A percentile compares a stretch with the other conserved stretches of the same genome.
Conservation (phyloP, 2,888 invertebrate genomes). For the Eledona agricola region DNA sequence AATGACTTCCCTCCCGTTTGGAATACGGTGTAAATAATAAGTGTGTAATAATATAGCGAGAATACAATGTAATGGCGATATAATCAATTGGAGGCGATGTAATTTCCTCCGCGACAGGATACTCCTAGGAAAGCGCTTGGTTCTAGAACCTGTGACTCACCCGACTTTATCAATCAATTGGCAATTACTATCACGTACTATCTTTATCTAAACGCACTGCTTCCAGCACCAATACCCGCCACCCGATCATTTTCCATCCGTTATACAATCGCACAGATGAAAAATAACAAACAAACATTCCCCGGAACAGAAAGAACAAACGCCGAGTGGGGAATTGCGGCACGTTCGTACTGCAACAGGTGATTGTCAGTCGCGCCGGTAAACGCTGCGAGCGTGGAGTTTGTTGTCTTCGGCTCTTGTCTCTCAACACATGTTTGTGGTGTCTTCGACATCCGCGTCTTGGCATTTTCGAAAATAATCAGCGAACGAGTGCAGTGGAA, state of each 20-base stretch:
- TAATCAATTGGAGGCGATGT: conserved; percentile 3
- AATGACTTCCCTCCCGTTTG: too few species aligned
- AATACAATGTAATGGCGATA: too few species aligned
- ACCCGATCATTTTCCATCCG: conserved; percentile 1
- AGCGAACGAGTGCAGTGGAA: not conserved
- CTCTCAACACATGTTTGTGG: conserved; percentile 21
- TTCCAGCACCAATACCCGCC: conserved; percentile 1
- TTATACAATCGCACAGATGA: conserved; percentile 4
- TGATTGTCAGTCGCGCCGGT: conserved; percentile 54
- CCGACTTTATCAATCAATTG: conserved; percentile 8
- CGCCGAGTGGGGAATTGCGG: conserved; percentile 33
- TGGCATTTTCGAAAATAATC: conserved; percentile 1
- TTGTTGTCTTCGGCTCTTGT: conserved; percentile 20
- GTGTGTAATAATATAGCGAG: too few species aligned
- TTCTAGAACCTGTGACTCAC: conserved; percentile 16
- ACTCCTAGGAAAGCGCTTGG: conserved; percentile 9
- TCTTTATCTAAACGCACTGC: conserved; percentile 1
- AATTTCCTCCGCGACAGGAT: conserved; percentile 23
- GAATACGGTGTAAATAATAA: too few species aligned
- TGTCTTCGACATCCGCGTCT: conserved; percentile 17
- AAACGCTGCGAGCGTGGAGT: conserved; percentile 38
- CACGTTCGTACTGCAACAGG: conserved; percentile 50
- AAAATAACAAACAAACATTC: conserved; percentile 25
- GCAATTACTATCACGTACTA: conserved; percentile 8
- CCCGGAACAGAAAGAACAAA: conserved; percentile 26